These are phyloP conservation scores for Drosophila chauvacae DNA, from an alignment of 1,140 invertebrate species.

Conservation along the genomic window DNA sequence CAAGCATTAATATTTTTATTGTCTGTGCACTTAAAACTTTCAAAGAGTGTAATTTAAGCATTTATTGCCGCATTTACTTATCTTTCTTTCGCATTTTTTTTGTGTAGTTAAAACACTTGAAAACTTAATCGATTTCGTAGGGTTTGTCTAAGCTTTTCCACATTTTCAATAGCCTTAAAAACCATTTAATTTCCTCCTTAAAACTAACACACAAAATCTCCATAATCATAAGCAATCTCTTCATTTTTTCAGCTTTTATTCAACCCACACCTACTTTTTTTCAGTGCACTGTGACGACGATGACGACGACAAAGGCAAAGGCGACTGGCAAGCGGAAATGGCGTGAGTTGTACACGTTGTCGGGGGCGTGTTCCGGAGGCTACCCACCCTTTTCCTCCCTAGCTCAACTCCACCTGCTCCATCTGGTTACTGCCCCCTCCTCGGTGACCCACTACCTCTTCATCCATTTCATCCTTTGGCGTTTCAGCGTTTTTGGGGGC, in stretches of 20 bases:
- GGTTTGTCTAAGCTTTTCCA: background rate
- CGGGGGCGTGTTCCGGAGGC: constrained; percentile 49
- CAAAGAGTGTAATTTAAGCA: background rate
- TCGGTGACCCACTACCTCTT: constrained; percentile 1
- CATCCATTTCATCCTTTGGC: constrained; percentile 11
- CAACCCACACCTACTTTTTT: background rate
- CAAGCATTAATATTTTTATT: too few species aligned
- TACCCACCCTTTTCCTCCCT: background rate
- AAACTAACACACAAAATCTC: background rate
- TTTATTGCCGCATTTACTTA: background rate
- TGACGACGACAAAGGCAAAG: constrained; percentile 45
- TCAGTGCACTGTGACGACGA: constrained; percentile 38
- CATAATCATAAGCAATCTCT: background rate
- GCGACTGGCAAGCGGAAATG: constrained; percentile 61
- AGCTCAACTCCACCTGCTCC: background rate
- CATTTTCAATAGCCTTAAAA: background rate
- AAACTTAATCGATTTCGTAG: background rate
- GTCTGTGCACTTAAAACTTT: background rate
- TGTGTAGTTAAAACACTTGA: background rate
- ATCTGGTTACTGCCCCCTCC: background rate
- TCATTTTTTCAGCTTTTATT: background rate
- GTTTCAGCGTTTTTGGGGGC: constrained; percentile 5
- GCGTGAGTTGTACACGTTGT: constrained; percentile 72
- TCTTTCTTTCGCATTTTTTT: background rate
- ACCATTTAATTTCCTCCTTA: background rate